Percentiles rank a stretch among this genome's conserved stretches.
Evolutionary conservation across 2,888 invertebrate species (phyloP).

Genomic region (Tipula unca): DNA sequence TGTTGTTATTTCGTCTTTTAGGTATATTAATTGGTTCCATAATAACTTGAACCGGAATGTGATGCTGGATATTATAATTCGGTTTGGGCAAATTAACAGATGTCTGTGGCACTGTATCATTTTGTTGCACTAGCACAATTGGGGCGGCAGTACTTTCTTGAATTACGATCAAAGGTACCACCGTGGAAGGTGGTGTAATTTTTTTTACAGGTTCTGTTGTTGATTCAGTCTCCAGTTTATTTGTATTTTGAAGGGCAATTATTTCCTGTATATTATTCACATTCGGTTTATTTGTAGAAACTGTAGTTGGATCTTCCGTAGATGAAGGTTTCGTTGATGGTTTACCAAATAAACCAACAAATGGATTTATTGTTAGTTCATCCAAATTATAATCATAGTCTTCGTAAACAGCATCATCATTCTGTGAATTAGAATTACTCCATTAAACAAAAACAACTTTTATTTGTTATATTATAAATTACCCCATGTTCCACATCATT

Average conservation of each 20-base stretch:
- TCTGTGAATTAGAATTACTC: not conserved
- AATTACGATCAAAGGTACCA: not conserved
- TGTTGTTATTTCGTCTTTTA: not conserved
- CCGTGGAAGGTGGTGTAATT: not conserved
- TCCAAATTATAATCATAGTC: conserved; percentile 20
- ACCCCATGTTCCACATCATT: not conserved
- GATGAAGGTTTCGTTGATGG: not conserved
- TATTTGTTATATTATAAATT: not conserved
- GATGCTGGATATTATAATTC: not conserved
- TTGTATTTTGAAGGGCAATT: not conserved
- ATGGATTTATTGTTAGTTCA: conserved; percentile 18
- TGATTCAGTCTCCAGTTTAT: not conserved
- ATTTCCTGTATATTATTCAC: not conserved
- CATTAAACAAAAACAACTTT: not conserved
- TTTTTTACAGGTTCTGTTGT: not conserved
- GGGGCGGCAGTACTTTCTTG: not conserved
- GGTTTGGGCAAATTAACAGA: not conserved
- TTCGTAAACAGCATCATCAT: conserved; percentile 9
- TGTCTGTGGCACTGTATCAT: not conserved
- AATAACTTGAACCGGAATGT: conserved; percentile 24
- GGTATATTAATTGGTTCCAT: conserved; percentile 21
- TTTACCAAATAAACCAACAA: conserved; percentile 16
- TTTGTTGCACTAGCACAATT: not conserved
- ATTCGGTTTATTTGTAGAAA: not conserved
- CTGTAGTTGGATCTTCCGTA: not conserved